Evolutionary conservation across 1,140 invertebrate species (phyloP).

Genomic region (Drosophila guanche): DNA sequence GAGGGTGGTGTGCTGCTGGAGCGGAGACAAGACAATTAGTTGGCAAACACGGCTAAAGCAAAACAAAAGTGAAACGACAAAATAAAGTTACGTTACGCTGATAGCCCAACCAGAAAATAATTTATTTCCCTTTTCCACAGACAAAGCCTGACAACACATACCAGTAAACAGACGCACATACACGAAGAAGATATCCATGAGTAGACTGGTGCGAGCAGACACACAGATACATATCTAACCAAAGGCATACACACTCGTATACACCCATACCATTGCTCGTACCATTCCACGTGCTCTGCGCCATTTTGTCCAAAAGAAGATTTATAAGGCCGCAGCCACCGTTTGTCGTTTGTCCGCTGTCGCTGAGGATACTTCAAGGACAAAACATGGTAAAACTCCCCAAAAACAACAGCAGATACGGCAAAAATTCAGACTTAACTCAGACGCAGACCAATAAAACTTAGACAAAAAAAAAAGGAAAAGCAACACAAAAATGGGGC

Average conservation of each 20-base stretch:
- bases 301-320: conserved; percentile 67
- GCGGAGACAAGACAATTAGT: conserved; percentile 54
- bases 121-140: conserved; percentile 48
- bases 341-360: conserved; percentile 7
- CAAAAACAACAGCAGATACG: conserved; percentile 20
- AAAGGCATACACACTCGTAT: conserved; percentile 8
- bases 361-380: conserved; percentile 72
- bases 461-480: conserved; percentile 29
- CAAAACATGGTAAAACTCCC: conserved; percentile 50
- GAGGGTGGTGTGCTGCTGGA: background rate
- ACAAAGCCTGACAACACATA: conserved; percentile 28
- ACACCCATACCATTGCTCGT: conserved; percentile 26
- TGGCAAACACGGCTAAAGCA: conserved; percentile 49
- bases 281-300: conserved; percentile 59
- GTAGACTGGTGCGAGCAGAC: background rate
- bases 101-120: conserved; percentile 60
- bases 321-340: conserved; percentile 69
- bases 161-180: background rate
- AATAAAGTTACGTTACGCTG: conserved; percentile 23
- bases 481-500: conserved; percentile 8
- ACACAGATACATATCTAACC: background rate
- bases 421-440: conserved; percentile 56
- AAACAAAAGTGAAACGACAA: conserved; percentile 62
- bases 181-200: background rate
- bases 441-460: conserved; percentile 73